phyloP scores from a whole-genome alignment of 2,797 vertebrate species.

The Molossus molossus region DNA sequence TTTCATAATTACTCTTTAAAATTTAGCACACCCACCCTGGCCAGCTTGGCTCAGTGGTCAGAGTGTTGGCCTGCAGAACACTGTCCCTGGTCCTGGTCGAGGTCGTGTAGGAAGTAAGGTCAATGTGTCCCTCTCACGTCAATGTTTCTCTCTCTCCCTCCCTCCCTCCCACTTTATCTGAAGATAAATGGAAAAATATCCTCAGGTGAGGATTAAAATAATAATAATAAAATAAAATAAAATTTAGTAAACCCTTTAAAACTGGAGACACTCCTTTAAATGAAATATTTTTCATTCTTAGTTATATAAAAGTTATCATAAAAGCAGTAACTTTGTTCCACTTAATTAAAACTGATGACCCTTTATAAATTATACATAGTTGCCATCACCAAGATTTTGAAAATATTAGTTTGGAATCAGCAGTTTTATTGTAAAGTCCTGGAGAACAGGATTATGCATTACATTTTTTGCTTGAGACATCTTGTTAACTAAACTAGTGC shows the following conservation, averaged over 20 bases:
- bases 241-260: constrained; percentile 51
- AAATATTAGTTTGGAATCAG: background rate
- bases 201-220: too few species aligned
- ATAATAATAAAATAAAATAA: background rate
- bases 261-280: background rate
- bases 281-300: constrained; percentile 5
- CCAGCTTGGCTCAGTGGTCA: too few species aligned
- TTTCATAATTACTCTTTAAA: background rate
- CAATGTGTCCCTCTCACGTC: too few species aligned
- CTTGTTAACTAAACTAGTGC: background rate
- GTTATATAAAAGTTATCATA: background rate
- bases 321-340: background rate
- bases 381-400: background rate
- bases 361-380: background rate
- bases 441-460: background rate
- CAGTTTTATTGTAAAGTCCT: background rate
- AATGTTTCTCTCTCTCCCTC: too few species aligned
- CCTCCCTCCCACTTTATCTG: too few species aligned
- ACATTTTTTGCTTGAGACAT: background rate
- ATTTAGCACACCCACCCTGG: background rate
- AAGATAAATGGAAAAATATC: too few species aligned
- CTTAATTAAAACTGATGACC: constrained; percentile 20
- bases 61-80: too few species aligned
- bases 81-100: too few species aligned
- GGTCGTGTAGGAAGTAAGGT: too few species aligned